Percentiles rank a stretch among this genome's conserved stretches.
Conservation (phyloP, 1,140 invertebrate genomes). For the Carcinoscorpius rotundicauda region DNA sequence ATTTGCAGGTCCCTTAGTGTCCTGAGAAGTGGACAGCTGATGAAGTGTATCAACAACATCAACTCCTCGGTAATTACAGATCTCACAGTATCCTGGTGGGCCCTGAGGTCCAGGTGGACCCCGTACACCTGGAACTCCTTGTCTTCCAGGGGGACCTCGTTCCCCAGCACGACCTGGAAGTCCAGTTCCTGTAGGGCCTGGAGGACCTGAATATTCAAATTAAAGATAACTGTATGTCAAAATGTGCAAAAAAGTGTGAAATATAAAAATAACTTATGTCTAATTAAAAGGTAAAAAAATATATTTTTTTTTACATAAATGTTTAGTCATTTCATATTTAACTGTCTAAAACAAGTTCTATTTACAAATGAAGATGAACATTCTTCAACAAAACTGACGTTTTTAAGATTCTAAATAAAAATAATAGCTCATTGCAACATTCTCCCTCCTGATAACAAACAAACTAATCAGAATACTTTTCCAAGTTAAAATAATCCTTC, state of each 20-base stretch:
- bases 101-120: slow-evolving; percentile 19
- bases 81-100: slow-evolving; percentile 46
- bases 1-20: not conserved
- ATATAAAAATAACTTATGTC: no score
- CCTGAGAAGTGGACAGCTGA: not conserved
- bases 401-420: no score
- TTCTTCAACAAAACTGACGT: no score
- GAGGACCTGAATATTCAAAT: slow-evolving; percentile 36
- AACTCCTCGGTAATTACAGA: slow-evolving; percentile 22
- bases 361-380: not conserved
- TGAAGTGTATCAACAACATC: slow-evolving; percentile 4
- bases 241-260: no score
- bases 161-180: slow-evolving; percentile 45
- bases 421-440: no score
- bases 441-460: no score
- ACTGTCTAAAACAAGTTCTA: not conserved
- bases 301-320: not conserved
- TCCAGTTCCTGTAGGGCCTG: slow-evolving; percentile 47
- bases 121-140: slow-evolving; percentile 33
- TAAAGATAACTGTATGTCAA: no score
- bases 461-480: not conserved
- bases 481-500: not conserved
- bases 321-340: not conserved
- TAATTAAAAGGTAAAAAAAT: not conserved
- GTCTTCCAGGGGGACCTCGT: slow-evolving; percentile 48